Evolutionary conservation across 2,113 vertebrate species (phyloP).

Genomic region (Otus sunia): DNA sequence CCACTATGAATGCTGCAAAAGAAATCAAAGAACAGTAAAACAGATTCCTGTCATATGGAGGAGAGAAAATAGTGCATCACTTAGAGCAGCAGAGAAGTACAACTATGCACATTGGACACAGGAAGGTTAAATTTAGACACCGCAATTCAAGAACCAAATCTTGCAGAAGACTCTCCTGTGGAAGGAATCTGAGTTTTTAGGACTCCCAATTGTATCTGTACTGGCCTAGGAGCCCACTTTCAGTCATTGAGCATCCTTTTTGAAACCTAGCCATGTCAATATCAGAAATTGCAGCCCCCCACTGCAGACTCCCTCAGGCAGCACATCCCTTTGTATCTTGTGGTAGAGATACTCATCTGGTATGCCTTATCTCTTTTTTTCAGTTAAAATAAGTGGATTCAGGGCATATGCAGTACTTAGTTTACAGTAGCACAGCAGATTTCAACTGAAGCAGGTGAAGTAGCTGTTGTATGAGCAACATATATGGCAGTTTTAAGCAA

Average conservation of each 20-base stretch:
- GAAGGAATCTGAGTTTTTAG: neutral
- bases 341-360: neutral
- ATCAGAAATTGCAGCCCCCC: neutral
- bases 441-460: neutral
- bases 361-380: neutral
- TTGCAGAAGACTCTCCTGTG: neutral
- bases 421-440: neutral
- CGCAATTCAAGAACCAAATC: neutral
- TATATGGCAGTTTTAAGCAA: neutral
- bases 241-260: neutral
- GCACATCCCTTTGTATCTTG: neutral
- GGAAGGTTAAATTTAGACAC: neutral
- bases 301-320: neutral
- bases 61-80: neutral
- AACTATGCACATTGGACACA: rapidly evolving
- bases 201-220: no score
- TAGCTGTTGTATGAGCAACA: neutral
- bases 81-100: neutral
- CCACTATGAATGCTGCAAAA: neutral
- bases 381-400: neutral
- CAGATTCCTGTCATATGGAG: neutral
- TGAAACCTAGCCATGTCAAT: neutral
- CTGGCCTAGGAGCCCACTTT: neutral
- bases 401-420: neutral
- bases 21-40: neutral